These are phyloP conservation scores for Forficula auricularia DNA, from an alignment of 1,140 invertebrate genomes.

Conservation along the genomic window DNA sequence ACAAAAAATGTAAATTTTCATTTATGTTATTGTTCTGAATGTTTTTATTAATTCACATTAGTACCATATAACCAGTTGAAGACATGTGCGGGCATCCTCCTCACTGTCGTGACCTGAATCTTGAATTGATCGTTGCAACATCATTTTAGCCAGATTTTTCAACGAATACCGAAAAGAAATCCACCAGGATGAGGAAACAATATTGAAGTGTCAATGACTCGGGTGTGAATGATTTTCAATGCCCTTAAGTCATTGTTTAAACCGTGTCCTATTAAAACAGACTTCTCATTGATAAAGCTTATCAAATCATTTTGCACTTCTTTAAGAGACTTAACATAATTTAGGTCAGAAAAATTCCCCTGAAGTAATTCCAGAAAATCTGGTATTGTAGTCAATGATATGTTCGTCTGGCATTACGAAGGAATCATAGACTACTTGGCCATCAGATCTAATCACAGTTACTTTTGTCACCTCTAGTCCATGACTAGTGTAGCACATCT, in stretches of 20 bases:
- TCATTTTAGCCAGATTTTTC: conserved; percentile 46
- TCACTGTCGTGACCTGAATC: conserved; percentile 61
- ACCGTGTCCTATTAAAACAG: conserved; percentile 85
- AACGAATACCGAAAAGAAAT: conserved; percentile 59
- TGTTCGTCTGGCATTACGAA: conserved; percentile 71
- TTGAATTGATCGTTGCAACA: conserved; percentile 64
- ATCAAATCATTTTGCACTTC: conserved; percentile 76
- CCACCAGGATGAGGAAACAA: conserved; percentile 65
- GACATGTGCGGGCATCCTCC: conserved; percentile 69
- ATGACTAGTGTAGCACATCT: conserved; percentile 80
- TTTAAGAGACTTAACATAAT: conserved; percentile 48
- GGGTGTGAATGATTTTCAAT: conserved; percentile 66
- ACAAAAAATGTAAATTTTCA: no score
- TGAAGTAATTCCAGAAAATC: no score
- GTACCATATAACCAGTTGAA: conserved; percentile 60
- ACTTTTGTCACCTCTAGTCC: conserved; percentile 79
- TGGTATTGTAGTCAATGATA: conserved; percentile 81
- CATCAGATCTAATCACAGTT: conserved; percentile 67
- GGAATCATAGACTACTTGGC: conserved; percentile 68
- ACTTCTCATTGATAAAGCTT: conserved; percentile 56
- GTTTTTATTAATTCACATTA: no score
- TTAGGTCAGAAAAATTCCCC: no score
- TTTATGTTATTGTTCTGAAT: no score
- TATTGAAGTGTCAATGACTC: conserved; percentile 73
- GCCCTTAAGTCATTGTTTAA: conserved; percentile 83